Evolutionary conservation across 2,888 invertebrate species (phyloP).

Genomic region (Sylvicola cinctus): DNA sequence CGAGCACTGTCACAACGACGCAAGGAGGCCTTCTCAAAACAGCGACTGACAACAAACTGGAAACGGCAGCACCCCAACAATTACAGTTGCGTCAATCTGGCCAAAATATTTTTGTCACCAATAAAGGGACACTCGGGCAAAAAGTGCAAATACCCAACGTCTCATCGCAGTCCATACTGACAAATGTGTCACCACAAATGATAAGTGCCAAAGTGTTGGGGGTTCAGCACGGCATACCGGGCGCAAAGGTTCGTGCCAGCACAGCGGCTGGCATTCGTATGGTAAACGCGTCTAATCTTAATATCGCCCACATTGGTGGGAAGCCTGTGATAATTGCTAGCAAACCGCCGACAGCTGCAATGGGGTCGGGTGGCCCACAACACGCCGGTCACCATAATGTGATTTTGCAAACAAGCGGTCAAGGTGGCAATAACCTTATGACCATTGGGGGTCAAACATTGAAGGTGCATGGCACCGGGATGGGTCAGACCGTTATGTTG

Average conservation of each 20-base stretch:
- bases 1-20: slow-evolving; percentile 1
- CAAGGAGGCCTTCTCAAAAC: no score
- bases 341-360: slow-evolving; percentile 21
- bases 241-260: slow-evolving; percentile 1
- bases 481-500: slow-evolving; percentile 22
- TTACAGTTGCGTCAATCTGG: slow-evolving; percentile 12
- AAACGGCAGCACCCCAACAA: no score
- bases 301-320: slow-evolving; percentile 32
- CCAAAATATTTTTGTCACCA: neutral
- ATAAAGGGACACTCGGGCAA: neutral
- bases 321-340: slow-evolving; percentile 34
- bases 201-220: slow-evolving; percentile 28
- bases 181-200: slow-evolving; percentile 18
- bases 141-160: no score
- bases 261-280: slow-evolving; percentile 21
- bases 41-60: slow-evolving; percentile 1
- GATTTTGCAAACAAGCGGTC: slow-evolving; percentile 19
- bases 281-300: slow-evolving; percentile 26
- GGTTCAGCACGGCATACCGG: slow-evolving; percentile 8
- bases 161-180: no score
- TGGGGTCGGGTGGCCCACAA: slow-evolving; percentile 12
- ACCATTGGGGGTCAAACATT: slow-evolving; percentile 23
- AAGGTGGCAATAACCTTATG: slow-evolving; percentile 10
- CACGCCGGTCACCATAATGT: slow-evolving; percentile 23
- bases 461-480: slow-evolving; percentile 18